A percentile compares a stretch with the other conserved stretches of the same genome.
Evolutionary conservation across 2,113 vertebrate genomes (phyloP).

Genomic region (Erythrocercus mccallii): DNA sequence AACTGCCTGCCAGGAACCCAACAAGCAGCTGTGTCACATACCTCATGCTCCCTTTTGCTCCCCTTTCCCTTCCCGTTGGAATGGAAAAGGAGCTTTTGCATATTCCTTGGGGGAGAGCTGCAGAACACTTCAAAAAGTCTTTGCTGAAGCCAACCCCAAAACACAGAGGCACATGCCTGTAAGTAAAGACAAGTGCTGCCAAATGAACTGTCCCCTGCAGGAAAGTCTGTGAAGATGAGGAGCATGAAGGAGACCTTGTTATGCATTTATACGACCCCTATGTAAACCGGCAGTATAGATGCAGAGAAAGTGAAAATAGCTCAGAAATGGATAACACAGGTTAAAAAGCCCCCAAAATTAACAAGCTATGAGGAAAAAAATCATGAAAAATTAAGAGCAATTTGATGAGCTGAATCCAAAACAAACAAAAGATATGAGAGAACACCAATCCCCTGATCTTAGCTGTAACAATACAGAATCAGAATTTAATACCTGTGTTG

Average conservation of each 20-base stretch:
- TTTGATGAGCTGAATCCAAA: neutral
- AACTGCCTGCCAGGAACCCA: neutral
- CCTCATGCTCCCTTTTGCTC: neutral
- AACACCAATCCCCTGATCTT: neutral
- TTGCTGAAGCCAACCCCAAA: neutral
- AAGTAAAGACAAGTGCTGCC: neutral
- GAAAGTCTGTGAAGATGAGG: neutral
- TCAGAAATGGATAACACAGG: neutral
- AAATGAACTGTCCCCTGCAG: neutral
- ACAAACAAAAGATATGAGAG: neutral
- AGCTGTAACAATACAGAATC: neutral
- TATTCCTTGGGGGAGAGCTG: too few species aligned
- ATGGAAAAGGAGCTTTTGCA: neutral
- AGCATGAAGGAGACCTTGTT: neutral
- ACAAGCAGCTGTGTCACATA: rapidly evolving
- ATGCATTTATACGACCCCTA: rapidly evolving
- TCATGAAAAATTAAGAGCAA: neutral
- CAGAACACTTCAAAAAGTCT: neutral
- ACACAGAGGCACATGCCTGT: neutral
- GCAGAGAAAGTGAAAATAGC: neutral
- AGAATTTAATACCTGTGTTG: neutral
- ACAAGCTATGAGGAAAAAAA: neutral
- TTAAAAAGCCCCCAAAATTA: neutral
- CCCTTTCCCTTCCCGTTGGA: neutral
- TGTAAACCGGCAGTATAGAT: neutral